Evolutionary conservation across 2,113 vertebrate species (phyloP).

Genomic region (Plestiodon gilberti): DNA sequence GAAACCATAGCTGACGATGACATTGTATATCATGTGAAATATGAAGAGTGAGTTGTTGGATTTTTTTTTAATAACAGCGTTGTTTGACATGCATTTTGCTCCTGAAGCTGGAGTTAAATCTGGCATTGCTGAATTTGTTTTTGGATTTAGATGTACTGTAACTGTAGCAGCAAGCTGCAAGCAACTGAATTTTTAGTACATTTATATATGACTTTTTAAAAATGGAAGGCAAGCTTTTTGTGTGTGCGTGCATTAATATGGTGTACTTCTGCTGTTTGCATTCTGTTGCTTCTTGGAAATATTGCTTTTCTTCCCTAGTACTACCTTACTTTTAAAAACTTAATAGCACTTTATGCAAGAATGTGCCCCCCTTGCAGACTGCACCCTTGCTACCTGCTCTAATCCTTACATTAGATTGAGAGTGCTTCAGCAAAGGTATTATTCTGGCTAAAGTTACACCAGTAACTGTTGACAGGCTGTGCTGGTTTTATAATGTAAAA

Average conservation of each 20-base stretch:
- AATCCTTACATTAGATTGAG: no score
- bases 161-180: not conserved
- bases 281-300: not conserved
- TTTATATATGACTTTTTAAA: not conserved
- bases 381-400: no score
- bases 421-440: not conserved
- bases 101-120: fast-evolving
- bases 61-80: not conserved
- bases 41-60: constrained; percentile 88
- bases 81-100: fast-evolving
- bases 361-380: not conserved
- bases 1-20: constrained; percentile 62
- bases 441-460: not conserved
- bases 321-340: no score
- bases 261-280: not conserved
- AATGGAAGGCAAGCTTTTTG: not conserved
- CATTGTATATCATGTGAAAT: constrained; percentile 92
- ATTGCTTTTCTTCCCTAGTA: not conserved
- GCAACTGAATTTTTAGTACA: not conserved
- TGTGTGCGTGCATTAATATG: not conserved
- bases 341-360: not conserved
- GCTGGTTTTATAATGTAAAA: not conserved
- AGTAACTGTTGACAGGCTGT: not conserved
- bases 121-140: not conserved
- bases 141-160: no score